These are phyloP conservation scores for Phortica variegata DNA, from an alignment of 1,140 invertebrate species.

Conservation along the genomic window DNA sequence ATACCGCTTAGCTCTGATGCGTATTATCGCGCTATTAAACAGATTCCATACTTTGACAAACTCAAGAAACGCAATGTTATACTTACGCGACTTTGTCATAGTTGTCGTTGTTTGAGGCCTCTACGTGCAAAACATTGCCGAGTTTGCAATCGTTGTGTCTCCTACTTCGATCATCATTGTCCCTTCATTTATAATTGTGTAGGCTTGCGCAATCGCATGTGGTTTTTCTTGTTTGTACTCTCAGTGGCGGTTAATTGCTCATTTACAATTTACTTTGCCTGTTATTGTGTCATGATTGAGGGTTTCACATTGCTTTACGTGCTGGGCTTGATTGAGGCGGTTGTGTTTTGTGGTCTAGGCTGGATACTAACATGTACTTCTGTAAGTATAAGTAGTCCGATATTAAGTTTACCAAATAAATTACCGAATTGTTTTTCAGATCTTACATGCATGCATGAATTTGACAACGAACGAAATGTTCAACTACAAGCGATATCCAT, in stretches of 20 bases:
- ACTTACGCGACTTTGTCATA: constrained; percentile 83
- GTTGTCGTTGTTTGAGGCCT: constrained; percentile 83
- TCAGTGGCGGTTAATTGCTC: constrained; percentile 83
- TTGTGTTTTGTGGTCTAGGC: constrained; percentile 79
- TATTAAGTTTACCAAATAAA: too few relatives aligned
- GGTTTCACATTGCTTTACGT: constrained; percentile 82
- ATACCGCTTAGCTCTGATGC: constrained; percentile 84
- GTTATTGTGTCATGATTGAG: constrained; percentile 81
- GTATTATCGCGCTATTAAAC: constrained; percentile 84
- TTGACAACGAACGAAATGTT: constrained; percentile 93
- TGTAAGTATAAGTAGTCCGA: constrained; percentile 71
- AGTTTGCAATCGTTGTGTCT: constrained; percentile 88
- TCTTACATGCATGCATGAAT: constrained; percentile 85
- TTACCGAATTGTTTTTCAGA: constrained; percentile 61
- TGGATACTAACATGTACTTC: constrained; percentile 86
- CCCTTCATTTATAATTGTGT: constrained; percentile 95
- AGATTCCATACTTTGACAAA: constrained; percentile 86
- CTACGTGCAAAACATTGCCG: constrained; percentile 88
- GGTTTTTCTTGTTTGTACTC: constrained; percentile 88
- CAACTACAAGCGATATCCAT: constrained; percentile 87
- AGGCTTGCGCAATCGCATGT: constrained; percentile 80
- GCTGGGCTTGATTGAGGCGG: constrained; percentile 76
- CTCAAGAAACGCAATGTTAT: constrained; percentile 85
- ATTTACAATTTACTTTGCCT: constrained; percentile 84
- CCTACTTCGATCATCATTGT: constrained; percentile 93